phyloP scores from a whole-genome alignment of 2,888 invertebrate genomes.

The Tyria jacobaeae region DNA sequence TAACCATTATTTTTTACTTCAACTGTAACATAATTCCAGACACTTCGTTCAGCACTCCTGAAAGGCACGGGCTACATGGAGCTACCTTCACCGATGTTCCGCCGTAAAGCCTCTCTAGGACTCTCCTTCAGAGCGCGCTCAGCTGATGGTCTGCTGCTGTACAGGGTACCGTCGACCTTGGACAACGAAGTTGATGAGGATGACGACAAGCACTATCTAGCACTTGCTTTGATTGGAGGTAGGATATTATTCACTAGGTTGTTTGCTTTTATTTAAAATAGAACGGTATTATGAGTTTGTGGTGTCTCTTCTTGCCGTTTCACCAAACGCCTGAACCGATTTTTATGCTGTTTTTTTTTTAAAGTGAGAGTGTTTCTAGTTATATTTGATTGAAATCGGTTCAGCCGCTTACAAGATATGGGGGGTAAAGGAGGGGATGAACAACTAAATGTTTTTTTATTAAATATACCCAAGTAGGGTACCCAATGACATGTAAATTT shows the following conservation, averaged over 20 bases:
- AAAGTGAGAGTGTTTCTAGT: no score
- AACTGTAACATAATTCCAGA: conserved; percentile 66
- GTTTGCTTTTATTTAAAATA: not conserved
- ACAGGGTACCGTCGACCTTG: conserved; percentile 85
- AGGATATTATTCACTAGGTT: not conserved
- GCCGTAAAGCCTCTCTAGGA: conserved; percentile 90
- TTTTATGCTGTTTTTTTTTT: no score
- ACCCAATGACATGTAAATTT: not conserved
- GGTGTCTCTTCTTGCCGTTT: no score
- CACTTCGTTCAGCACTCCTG: conserved; percentile 90
- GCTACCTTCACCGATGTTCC: conserved; percentile 89
- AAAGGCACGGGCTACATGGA: conserved; percentile 93
- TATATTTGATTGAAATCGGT: no score
- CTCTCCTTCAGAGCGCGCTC: conserved; percentile 92
- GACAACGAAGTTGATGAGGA: conserved; percentile 67
- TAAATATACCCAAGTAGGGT: no score
- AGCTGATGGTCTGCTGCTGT: conserved; percentile 89
- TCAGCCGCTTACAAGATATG: no score
- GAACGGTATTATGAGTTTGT: no score
- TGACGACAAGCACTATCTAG: conserved; percentile 71
- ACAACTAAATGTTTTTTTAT: no score
- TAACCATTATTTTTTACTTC: not conserved
- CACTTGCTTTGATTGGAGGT: conserved; percentile 69
- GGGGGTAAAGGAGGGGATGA: no score
- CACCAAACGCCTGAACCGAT: no score